Evolutionary conservation across 2,888 invertebrate genomes (phyloP).

Genomic region (Lasioglossum malachurum): DNA sequence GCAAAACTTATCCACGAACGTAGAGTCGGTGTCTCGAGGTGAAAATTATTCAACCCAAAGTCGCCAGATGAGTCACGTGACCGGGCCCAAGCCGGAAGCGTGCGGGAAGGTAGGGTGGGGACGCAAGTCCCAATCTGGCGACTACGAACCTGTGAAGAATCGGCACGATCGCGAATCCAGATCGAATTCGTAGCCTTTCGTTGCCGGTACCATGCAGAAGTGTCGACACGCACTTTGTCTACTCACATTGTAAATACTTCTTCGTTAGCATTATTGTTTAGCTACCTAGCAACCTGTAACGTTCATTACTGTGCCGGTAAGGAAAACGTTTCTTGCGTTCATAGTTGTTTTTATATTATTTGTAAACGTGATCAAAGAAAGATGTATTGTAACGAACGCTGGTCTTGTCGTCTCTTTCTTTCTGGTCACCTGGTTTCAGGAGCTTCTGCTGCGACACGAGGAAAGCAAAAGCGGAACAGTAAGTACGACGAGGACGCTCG

Average conservation of each 20-base stretch:
- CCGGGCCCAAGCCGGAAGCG: no score
- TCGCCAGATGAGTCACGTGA: no score
- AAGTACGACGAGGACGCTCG: constrained; percentile 29
- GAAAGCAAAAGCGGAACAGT: constrained; percentile 27
- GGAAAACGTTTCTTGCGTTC: constrained; percentile 65
- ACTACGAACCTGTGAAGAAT: background rate
- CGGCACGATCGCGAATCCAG: background rate
- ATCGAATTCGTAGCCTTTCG: constrained; percentile 20
- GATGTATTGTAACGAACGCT: constrained; percentile 57
- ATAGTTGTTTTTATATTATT: constrained; percentile 71
- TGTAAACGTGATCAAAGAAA: constrained; percentile 69
- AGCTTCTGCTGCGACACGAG: background rate
- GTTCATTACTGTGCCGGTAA: constrained; percentile 56
- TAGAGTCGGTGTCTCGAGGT: background rate
- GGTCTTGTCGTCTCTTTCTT: constrained; percentile 6
- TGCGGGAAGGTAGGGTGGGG: no score
- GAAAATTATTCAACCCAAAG: background rate
- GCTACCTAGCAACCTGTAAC: constrained; percentile 58
- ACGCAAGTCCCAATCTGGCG: no score
- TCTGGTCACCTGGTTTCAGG: background rate
- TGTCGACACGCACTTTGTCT: constrained; percentile 56
- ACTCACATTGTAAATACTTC: constrained; percentile 70
- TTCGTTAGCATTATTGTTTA: constrained; percentile 65
- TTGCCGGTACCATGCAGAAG: constrained; percentile 44
- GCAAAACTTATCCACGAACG: background rate